Base-by-base conservation (phyloP, 2,888 invertebrate genomes). In the Selenia dentaria region DNA sequence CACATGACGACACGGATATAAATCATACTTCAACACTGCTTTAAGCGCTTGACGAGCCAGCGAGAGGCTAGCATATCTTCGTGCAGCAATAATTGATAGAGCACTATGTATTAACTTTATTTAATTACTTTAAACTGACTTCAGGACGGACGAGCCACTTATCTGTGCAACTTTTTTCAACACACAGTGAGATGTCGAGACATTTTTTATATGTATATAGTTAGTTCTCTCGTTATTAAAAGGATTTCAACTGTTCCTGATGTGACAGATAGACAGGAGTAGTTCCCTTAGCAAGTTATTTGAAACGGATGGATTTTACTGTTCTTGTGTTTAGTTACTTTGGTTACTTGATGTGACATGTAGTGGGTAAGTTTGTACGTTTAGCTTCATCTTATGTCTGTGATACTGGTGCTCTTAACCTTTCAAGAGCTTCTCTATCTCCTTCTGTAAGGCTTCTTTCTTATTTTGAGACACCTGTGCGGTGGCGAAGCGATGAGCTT, bases 241-340 rank as follows among this genome's bases (percentile, higher is more conserved):
- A 25, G 20, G 20, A 31, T 52, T 44, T 60, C 53, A 71, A 66
- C 68, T 64, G 61, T 72, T 67, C 51, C 60, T 49, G 58, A 34
- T 35, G 57, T 69, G 79, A 71, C 77, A 74, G 61, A 60, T 66
- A 58, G 34, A 67, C 70, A 73, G 62, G 44, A 49, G n/a, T n/a
- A n/a, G 70, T 73, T 74, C 72, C 71, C 72, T 72, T 68, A 65
- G 56, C 45, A 51, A 59, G 60, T 64, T 64, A 59, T 25, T 25
- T 10, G 25, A 25, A 25, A 25, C 4, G n/a, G n/a, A 3, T 13
- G 62, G 48, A 38, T 51, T 42, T 27, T 42, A 43, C 28, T 34
- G 31, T 8, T 14, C 36, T 40, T 40, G 25, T 34, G 20, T 26
- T 32, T n/a, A 2, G 31, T 26, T 40, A 37, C 37, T 41, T 36